Evolutionary conservation across 2,888 invertebrate species (phyloP), one percentile per base, ranked within the genome.

Genomic region (Scrobipalpa atriplicella): DNA sequence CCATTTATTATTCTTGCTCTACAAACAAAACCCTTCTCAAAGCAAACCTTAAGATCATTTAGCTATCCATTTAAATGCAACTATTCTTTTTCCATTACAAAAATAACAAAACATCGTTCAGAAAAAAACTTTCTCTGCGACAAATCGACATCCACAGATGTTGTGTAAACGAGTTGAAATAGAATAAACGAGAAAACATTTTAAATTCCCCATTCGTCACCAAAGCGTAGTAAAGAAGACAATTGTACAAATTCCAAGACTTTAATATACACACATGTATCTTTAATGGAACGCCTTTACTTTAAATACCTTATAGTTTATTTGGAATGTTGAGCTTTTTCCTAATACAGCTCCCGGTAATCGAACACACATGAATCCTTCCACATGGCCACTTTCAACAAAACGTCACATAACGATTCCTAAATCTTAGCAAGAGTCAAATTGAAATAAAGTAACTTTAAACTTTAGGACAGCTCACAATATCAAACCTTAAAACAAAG

Each of bases 401-500:
- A 68, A 66, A 61, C 38, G n/a, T 65, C 54, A 67, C 62, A 65
- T 65, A n/a, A 36, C 38, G 13, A 54, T 52, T n/a, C 54, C 65
- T 41, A 64, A 60, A 63, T 29, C 66, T 68, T 68, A 68, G 64
- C 66, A 41, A 65, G 65, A 56, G 18, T 63, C 1, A 36, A 65
- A 52, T 62, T 61, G 39, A 18, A 66, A 66, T 66, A 43, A 13
- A 56, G 21, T 64, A 67, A 64, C 13, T 70, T 67, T 19, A 64
- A 78, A 79, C 72, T 77, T 84, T 81, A 80, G 77, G 82, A 87
- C 84, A 82, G 84, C 77, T 83, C n/a, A 87, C 87, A 83, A 87
- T 89, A 87, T 86, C 83, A 85, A 87, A 86, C 78, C 76, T 84
- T 85, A 78, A 82, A 86, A 85, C 75, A 73, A 78, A 80, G 73